Evolutionary conservation across 2,888 invertebrate species (phyloP).

Genomic region (Biston betularia): DNA sequence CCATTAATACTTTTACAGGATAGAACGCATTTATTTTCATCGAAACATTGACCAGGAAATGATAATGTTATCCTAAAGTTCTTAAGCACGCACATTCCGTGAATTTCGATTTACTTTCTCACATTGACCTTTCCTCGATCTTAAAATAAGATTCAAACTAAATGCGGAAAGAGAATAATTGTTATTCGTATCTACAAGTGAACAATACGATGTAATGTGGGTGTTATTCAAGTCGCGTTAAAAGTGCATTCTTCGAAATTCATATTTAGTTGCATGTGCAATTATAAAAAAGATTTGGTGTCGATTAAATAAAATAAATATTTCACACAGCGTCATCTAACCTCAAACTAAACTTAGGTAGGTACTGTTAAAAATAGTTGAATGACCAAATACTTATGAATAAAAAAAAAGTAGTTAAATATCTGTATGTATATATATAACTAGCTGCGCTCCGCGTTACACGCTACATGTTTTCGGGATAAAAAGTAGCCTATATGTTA

Average conservation of each 20-base stretch:
- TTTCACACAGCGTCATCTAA: too few species aligned
- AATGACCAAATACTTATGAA: too few species aligned
- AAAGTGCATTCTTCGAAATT: background rate
- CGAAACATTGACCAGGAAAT: conserved; percentile 22
- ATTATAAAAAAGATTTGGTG: too few species aligned
- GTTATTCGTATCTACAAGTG: conserved; percentile 15
- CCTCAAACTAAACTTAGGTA: too few species aligned
- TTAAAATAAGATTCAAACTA: conserved; percentile 31
- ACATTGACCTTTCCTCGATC: conserved; percentile 35
- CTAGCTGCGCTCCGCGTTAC: too few species aligned
- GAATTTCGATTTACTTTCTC: conserved; percentile 34
- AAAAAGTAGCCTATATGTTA: too few species aligned
- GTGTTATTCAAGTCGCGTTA: background rate
- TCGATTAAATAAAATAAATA: too few species aligned
- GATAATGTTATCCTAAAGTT: conserved; percentile 31
- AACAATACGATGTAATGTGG: background rate
- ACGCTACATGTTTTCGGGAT: too few species aligned
- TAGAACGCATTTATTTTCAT: conserved; percentile 1
- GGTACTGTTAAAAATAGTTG: too few species aligned
- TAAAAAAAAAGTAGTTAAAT: too few species aligned
- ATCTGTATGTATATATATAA: too few species aligned
- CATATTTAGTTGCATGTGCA: background rate
- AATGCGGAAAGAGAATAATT: conserved; percentile 28
- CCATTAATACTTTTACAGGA: background rate
- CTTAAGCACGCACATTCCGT: conserved; percentile 18